A percentile compares a stretch with the other conserved stretches of the same genome.
These are phyloP conservation scores for Erebia palarica DNA, from an alignment of 2,888 invertebrate species.

Conservation along the genomic window DNA sequence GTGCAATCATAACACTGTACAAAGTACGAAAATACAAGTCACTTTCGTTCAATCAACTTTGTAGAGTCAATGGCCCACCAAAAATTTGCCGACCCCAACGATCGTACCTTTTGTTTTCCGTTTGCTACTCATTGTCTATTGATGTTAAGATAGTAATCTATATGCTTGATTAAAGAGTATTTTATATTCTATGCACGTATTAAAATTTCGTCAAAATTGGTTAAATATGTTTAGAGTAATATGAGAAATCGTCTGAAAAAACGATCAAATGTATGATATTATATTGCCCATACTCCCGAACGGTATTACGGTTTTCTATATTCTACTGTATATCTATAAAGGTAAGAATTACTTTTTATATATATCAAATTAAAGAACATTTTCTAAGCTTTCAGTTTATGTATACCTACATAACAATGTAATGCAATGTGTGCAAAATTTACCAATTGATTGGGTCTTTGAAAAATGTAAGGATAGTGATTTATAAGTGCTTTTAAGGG, in stretches of 20 bases:
- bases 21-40: conserved; percentile 29
- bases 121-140: conserved; percentile 27
- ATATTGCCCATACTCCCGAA: background rate
- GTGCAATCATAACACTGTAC: conserved; percentile 5
- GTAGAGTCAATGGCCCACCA: conserved; percentile 35
- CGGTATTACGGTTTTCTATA: background rate
- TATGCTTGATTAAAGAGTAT: conserved; percentile 20
- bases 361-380: background rate
- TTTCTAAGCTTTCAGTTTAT: background rate
- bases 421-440: background rate
- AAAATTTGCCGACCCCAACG: conserved; percentile 38
- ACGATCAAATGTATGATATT: background rate
- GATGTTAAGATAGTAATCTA: conserved; percentile 15
- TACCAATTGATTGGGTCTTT: no score
- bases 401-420: background rate
- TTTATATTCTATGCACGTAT: conserved; percentile 6
- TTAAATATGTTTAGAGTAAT: conserved; percentile 14
- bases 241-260: background rate
- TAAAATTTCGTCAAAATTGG: conserved; percentile 11
- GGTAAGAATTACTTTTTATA: background rate
- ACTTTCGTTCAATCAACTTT: conserved; percentile 39
- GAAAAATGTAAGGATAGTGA: no score
- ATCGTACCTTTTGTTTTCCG: conserved; percentile 34
- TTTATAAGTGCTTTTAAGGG: no score
- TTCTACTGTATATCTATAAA: background rate